phyloP scores from a whole-genome alignment of 2,113 vertebrate genomes.

The Megaptera novaeangliae region DNA sequence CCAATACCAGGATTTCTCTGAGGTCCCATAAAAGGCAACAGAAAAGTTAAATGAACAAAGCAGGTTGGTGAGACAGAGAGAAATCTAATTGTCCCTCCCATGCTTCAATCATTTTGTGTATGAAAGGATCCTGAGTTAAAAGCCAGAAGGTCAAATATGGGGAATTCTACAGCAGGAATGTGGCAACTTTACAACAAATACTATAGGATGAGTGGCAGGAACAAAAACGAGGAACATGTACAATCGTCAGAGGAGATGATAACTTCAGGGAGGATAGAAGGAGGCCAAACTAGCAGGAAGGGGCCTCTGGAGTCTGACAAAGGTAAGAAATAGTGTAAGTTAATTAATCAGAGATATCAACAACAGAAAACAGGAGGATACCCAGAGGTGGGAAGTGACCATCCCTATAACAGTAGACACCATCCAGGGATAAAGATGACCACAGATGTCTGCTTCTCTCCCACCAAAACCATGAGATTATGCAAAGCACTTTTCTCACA shows the following conservation, averaged over 20 bases:
- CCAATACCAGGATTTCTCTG: background rate
- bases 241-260: background rate
- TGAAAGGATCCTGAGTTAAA: background rate
- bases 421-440: background rate
- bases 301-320: background rate
- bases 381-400: too few species aligned
- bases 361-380: background rate
- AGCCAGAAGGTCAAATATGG: rapidly evolving
- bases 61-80: background rate
- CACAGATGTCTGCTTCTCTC: too few species aligned
- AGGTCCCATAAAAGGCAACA: background rate
- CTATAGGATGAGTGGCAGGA: background rate
- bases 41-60: background rate
- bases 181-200: background rate
- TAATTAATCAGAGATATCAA: background rate
- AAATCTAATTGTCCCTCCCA: background rate
- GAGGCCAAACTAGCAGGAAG: background rate
- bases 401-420: background rate
- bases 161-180: rapidly evolving
- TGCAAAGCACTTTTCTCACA: rapidly evolving
- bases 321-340: background rate
- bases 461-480: background rate
- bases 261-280: rapidly evolving
- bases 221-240: too few species aligned
- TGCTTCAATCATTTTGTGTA: background rate